A percentile compares a stretch with the other conserved stretches of the same genome.
Evolutionary conservation across 2,113 vertebrate genomes (phyloP).

Genomic region (Pomatostomus ruficeps): DNA sequence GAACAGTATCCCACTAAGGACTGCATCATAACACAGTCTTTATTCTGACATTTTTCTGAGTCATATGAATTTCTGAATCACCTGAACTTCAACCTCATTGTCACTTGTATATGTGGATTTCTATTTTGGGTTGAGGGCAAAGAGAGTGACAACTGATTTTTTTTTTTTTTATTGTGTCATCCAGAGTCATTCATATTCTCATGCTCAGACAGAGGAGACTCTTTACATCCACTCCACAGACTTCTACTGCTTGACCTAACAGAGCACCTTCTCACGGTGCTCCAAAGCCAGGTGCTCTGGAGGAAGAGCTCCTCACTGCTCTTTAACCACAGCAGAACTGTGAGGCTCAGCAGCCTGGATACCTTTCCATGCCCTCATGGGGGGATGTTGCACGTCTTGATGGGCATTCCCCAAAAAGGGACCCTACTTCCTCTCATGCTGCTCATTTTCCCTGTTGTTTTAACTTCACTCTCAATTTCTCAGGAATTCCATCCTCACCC

Average conservation of each 20-base stretch:
- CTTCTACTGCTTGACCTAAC: neutral
- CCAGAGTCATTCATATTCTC: neutral
- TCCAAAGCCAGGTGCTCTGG: rapidly evolving
- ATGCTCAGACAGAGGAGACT: neutral
- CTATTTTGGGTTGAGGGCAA: neutral
- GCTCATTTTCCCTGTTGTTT: neutral
- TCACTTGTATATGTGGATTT: neutral
- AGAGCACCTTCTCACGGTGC: neutral
- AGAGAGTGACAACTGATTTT: neutral
- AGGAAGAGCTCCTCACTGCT: neutral
- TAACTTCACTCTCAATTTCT: neutral
- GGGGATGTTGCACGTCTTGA: neutral
- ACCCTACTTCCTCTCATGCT: neutral
- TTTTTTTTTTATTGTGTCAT: neutral
- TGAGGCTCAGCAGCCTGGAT: neutral
- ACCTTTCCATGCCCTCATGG: neutral
- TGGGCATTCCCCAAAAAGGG: neutral
- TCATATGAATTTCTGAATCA: constrained; percentile 48
- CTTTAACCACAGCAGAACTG: neutral
- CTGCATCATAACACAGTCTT: neutral
- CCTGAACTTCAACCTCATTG: constrained; percentile 30
- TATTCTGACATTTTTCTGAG: constrained; percentile 19
- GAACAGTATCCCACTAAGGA: neutral
- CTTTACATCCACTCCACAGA: neutral
- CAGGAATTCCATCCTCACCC: neutral